These are phyloP conservation scores for Tangara arthus DNA, from an alignment of 2,797 vertebrate genomes.

Conservation along the genomic window DNA sequence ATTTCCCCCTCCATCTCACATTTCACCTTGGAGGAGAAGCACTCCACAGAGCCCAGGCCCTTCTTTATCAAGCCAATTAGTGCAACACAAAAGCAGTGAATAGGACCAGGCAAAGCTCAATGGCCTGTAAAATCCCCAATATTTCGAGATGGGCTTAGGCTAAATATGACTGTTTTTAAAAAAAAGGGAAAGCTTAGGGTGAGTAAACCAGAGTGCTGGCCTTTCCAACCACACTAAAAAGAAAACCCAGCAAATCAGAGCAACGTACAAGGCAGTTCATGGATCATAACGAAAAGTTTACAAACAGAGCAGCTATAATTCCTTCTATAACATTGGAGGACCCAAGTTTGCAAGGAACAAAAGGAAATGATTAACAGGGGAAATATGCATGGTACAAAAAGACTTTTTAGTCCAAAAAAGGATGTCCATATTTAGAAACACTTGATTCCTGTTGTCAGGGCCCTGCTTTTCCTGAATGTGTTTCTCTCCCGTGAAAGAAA, in stretches of 20 bases:
- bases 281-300: constrained; percentile 24
- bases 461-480: constrained; percentile 39
- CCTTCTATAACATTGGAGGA: constrained; percentile 29
- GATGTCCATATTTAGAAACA: constrained; percentile 68
- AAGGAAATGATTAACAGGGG: constrained; percentile 71
- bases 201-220: background rate
- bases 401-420: constrained; percentile 65
- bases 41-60: background rate
- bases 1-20: constrained; percentile 14
- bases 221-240: background rate
- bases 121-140: constrained; percentile 53
- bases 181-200: background rate
- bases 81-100: constrained; percentile 42
- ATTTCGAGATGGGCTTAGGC: background rate
- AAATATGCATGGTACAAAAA: constrained; percentile 62
- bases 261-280: background rate
- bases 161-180: background rate
- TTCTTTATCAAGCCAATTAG: constrained; percentile 59
- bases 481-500: constrained; percentile 20
- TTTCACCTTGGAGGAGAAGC: constrained; percentile 47
- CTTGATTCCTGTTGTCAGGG: constrained; percentile 59
- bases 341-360: constrained; percentile 57
- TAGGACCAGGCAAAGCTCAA: constrained; percentile 38
- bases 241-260: background rate
- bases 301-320: constrained; percentile 27